Evolutionary conservation across 2,113 vertebrate genomes (phyloP), one percentile per base, ranked within the genome.

Genomic region (Anguilla rostrata): DNA sequence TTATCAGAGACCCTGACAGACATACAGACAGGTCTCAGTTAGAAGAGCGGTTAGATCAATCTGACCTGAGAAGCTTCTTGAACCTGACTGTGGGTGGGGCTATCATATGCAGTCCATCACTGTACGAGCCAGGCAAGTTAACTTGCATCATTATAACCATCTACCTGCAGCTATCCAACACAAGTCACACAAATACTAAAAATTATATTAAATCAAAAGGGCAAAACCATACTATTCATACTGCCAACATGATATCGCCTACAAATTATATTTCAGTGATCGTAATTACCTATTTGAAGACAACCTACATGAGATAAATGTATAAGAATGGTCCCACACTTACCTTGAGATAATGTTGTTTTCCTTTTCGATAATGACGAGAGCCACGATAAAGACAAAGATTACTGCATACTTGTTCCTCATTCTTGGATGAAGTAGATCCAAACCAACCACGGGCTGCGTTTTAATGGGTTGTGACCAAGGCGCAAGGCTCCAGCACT

Each of bases 1-100:
- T 96, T 98, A 93, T 98, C 97, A 0, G 98, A 99, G 84, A 99
- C 97, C 93, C 98, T 99, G 93, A 0, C 39, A 83, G 86, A 78
- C 46, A 63, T 43, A 84, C 16, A 56, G 16, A 86, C 57, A 84
- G 16, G 84, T 11, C 22, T 87, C 80, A 34, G 79, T 88, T 85
- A 87, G 26, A 57, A 75, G 46, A 85, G 56, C 11, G 66, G 6
- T 75, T 34, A 5, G 11, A 34, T 26, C 26, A 11, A 75, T 12
- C 71, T 11, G 9, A 75, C 1, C 26, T 12, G 71, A 29, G 71
- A 29, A 34, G 9, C 26, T 29, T 34, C n/a, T n/a, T 29, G 71
- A 75, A 20, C 18, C 18, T 66, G 20, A 66, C 22, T 66, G 60
- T 22, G 60, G 20, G 7, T 66, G 60, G 60, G 22, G 60, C 60